phyloP scores from a whole-genome alignment of 1,140 invertebrate genomes.

The Dolichoris vasculosae region DNA sequence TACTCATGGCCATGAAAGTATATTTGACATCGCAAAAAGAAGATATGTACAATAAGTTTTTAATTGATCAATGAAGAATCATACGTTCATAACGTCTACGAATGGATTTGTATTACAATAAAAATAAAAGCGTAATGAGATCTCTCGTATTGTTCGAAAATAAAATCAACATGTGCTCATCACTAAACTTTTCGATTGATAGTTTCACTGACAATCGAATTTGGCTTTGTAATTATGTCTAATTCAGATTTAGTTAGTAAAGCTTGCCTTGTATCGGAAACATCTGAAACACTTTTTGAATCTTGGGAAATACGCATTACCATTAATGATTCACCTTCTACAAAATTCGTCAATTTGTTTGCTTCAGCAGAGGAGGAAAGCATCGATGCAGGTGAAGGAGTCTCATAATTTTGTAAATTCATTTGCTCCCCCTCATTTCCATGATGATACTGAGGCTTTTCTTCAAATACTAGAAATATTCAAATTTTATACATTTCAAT shows the following conservation, averaged over 20 bases:
- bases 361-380: conserved; percentile 70
- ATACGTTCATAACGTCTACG: neutral
- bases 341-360: conserved; percentile 67
- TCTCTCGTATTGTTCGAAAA: conserved; percentile 7
- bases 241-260: conserved; percentile 56
- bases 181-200: conserved; percentile 66
- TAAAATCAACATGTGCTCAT: conserved; percentile 38
- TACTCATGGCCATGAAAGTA: neutral
- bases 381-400: conserved; percentile 66
- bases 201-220: conserved; percentile 58
- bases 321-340: conserved; percentile 64
- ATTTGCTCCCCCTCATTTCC: conserved; percentile 59
- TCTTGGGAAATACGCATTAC: conserved; percentile 60
- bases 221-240: conserved; percentile 61
- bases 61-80: neutral
- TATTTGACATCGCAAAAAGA: conserved; percentile 14
- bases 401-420: conserved; percentile 60
- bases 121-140: conserved; percentile 18
- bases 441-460: conserved; percentile 73
- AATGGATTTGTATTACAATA: conserved; percentile 25
- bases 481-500: neutral
- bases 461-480: conserved; percentile 78
- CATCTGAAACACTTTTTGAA: conserved; percentile 59
- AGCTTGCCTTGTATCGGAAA: conserved; percentile 64
- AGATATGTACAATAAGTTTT: conserved; percentile 46